Base-by-base conservation (phyloP, 2,797 vertebrate genomes). In the Nannoperca obscura region DNA sequence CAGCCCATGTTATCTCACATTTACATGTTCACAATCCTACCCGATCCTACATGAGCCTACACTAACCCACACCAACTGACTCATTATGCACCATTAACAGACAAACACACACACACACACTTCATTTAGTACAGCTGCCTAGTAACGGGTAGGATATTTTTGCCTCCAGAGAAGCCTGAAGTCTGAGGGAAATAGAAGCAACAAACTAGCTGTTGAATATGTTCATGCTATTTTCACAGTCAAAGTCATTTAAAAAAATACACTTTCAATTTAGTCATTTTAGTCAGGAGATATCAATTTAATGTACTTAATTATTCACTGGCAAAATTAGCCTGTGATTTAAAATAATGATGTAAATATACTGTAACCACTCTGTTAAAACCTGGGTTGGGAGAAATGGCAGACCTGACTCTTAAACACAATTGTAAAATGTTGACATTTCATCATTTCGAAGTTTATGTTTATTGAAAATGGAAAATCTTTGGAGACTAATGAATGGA, bases 91-190 rank as follows among this genome's bases (percentile, higher is more conserved):
- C 53, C 24, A 82, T 55, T 54, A 67, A 46, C 57, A 74, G 20
- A 81, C 70, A 59, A 13, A 73, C 14, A 61, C 14, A 52, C 47
- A 22, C 38, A 58, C n/a, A 46, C 54, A 63, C 40, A 24, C 67
- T 66, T 71, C 59, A 80, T 81, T 74, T 65, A 73, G 75, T 40
- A 15, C 78, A 79, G 80, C 83, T 86, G 81, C 88, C 83, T 81
- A 50, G 81, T 81, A 84, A 88, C 88, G 72, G 65, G 74, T 86
- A 42, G 58, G 79, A 42, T 78, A 75, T 76, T 84, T 86, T 74
- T 82, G 80, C 57, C 79, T 57, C 68, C 53, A 42, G 69, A 68
- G 60, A 34, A 7, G 53, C 38, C 44, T 57, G 42, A 32, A 54
- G 38, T 53, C 63, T 42, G 50, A 30, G 20, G 60, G 30, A 49